These are phyloP conservation scores for Clarias magur DNA, from an alignment of 2,113 vertebrate species.

Conservation along the genomic window DNA sequence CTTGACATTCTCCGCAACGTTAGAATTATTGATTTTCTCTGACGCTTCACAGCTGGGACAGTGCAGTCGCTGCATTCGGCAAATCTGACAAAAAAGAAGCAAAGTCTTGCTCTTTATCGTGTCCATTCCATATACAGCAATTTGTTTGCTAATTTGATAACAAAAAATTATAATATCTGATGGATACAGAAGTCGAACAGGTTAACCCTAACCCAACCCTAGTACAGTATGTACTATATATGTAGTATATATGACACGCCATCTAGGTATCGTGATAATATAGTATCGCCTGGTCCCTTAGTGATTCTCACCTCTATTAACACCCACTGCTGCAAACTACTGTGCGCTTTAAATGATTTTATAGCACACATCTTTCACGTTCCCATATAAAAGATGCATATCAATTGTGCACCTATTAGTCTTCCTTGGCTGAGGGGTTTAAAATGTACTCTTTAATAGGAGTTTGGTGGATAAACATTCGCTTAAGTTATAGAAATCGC, in stretches of 20 bases:
- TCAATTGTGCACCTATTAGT: background rate
- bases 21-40: conserved; percentile 17
- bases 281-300: background rate
- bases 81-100: background rate
- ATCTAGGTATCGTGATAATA: too few species aligned
- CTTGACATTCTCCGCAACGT: conserved; percentile 5
- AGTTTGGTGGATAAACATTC: background rate
- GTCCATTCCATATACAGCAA: background rate
- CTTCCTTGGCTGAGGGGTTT: background rate
- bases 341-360: background rate
- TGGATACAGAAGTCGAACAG: background rate
- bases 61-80: background rate
- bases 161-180: background rate
- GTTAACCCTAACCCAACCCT: too few species aligned
- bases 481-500: background rate
- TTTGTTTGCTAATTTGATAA: background rate
- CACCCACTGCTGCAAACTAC: background rate
- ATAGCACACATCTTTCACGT: background rate
- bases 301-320: background rate
- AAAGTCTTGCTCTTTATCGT: background rate
- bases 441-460: background rate
- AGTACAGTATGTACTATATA: too few species aligned
- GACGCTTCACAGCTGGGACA: conserved; percentile 19
- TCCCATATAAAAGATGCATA: background rate
- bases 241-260: too few species aligned